Base-by-base conservation (phyloP, 2,113 vertebrate species). In the Ciconia stormi region DNA sequence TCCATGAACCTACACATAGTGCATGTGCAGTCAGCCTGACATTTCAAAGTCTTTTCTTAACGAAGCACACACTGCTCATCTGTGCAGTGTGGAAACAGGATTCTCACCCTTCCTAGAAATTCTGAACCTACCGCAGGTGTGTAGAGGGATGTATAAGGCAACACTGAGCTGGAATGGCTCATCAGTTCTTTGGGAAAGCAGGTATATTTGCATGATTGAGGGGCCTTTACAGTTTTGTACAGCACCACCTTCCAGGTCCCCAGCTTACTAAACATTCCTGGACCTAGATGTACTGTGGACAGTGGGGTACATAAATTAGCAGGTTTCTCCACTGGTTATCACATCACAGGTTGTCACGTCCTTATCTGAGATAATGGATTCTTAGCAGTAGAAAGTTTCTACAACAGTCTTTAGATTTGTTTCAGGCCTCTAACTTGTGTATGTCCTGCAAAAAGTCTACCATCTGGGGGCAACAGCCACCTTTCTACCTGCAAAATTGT, bases 331-430 rank as follows among this genome's bases (percentile, higher is more conserved):
- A 11, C 5, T 27, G 7, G 26, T 21, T 10, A 52, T 71, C 32
- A 50, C 0, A 4, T 12, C 18, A 34, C 19, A 34, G 29, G 13
- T 17, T 65, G 19, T 29, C 16, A 25, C 0, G 2, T 27, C 9
- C 26, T 30, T 71, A 27, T n/a, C 34, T 67, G 29, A 50, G 13
- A 30, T 36, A 50, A 66, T 3, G 13, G 26, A 69, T 13, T 27
- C 16, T 27, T 14, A 46, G 27, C 27, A 78, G 12, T 3, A n/a
- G 19, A 47, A 61, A 38, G 30, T 72, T 76, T 23, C 56, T 67
- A 4, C 26, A 21, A 62, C 22, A 63, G 15, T 4, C 15, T 90
- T 81, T 23, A 46, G 12, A 34, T 58, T 59, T 81, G 2, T 63
- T 81, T 78, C 19, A 50, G 47, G 8, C 6, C 6, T 62, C 14